A percentile compares a stretch with the other conserved stretches of the same genome.
These are phyloP conservation scores for Homarus gammarus DNA, from an alignment of 2,888 invertebrate genomes.

Conservation along the genomic window DNA sequence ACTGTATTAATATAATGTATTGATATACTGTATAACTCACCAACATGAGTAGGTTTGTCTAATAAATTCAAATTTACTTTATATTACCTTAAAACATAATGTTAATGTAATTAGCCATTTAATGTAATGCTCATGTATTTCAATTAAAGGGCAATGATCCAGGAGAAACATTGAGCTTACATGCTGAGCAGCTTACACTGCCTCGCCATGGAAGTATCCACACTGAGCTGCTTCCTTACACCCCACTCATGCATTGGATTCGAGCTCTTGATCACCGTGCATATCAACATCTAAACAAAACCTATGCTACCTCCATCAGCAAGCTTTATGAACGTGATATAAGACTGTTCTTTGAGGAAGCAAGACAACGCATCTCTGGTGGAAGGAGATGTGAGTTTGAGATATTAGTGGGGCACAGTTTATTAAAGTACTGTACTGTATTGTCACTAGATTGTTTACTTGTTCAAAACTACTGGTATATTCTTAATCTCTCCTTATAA, in stretches of 20 bases:
- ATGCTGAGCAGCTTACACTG: conserved; percentile 82
- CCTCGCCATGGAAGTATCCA: conserved; percentile 90
- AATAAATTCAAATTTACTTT: too few relatives aligned
- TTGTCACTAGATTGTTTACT: too few relatives aligned
- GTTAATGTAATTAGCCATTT: too few relatives aligned
- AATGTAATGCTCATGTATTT: too few relatives aligned
- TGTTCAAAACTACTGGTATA: too few relatives aligned
- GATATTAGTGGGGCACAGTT: neutral
- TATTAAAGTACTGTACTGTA: too few relatives aligned
- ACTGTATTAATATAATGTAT: neutral
- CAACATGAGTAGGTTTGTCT: too few relatives aligned
- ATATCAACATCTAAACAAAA: conserved; percentile 89
- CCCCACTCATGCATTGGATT: conserved; percentile 94
- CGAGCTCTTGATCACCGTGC: conserved; percentile 91
- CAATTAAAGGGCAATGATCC: conserved; percentile 85
- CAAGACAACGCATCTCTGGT: conserved; percentile 82
- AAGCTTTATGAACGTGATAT: conserved; percentile 94
- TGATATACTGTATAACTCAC: neutral
- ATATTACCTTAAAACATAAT: too few relatives aligned
- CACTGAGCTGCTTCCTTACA: conserved; percentile 90
- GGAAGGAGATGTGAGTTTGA: conserved; percentile 76
- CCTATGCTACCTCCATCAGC: conserved; percentile 89
- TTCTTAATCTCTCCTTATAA: too few relatives aligned
- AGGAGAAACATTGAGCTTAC: conserved; percentile 83
- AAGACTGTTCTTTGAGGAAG: conserved; percentile 87